A percentile compares a stretch with the other conserved stretches of the same genome.
Conservation (phyloP, 2,888 invertebrate genomes). For the Artemia sinica region DNA sequence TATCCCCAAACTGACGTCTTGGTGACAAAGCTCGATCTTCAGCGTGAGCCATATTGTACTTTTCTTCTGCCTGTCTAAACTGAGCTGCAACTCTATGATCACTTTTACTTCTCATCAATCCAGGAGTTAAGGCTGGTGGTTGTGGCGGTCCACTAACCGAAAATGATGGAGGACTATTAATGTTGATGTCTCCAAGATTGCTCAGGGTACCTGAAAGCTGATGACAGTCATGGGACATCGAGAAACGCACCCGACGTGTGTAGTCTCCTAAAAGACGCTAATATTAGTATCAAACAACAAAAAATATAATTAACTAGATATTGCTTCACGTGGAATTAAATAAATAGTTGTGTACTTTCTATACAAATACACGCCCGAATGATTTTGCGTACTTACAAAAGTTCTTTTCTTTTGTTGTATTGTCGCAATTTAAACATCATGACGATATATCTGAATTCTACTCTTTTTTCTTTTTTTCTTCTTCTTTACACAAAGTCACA, state of each 20-base stretch:
- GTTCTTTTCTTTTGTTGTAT: too few species aligned
- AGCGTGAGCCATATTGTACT: constrained; percentile 25
- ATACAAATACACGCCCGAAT: too few species aligned
- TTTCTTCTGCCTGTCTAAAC: constrained; percentile 58
- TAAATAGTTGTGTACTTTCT: too few species aligned
- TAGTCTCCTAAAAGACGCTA: constrained; percentile 44
- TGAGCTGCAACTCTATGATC: constrained; percentile 76
- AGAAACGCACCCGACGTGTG: constrained; percentile 61
- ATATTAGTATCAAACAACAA: too few species aligned
- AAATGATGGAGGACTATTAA: constrained; percentile 37
- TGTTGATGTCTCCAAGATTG: constrained; percentile 74
- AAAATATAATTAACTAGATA: too few species aligned
- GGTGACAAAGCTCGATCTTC: constrained; percentile 25
- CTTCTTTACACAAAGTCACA: too few species aligned
- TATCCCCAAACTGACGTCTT: constrained; percentile 20
- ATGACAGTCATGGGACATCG: constrained; percentile 79
- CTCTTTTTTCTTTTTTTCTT: too few species aligned
- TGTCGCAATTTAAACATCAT: too few species aligned
- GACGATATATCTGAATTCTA: too few species aligned
- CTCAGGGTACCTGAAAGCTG: constrained; percentile 71
- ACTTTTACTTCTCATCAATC: constrained; percentile 77
- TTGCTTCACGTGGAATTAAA: too few species aligned
- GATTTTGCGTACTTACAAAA: too few species aligned
- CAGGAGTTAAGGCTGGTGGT: constrained; percentile 45
- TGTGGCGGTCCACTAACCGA: constrained; percentile 30